Conservation (phyloP, 1,140 invertebrate species). For the Calycopis cecrops region DNA sequence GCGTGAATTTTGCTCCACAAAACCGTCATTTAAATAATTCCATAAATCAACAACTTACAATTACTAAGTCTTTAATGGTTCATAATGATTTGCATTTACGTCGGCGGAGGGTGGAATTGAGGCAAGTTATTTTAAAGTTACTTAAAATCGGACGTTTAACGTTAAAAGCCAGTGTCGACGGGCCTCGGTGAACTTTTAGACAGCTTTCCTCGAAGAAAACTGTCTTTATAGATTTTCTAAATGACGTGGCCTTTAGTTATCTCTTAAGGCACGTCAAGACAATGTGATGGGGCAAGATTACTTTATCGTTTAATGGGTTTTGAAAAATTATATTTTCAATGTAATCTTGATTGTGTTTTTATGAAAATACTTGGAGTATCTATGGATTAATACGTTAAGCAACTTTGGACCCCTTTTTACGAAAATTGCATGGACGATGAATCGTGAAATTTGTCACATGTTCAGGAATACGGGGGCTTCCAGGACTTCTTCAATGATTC, state of each 20-base stretch:
- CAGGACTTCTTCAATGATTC: too few species aligned
- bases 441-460: too few species aligned
- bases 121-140: conserved; percentile 15
- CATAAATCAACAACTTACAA: conserved; percentile 14
- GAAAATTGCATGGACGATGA: too few species aligned
- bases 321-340: too few species aligned
- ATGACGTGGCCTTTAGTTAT: conserved; percentile 13
- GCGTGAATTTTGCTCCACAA: conserved; percentile 1
- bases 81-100: conserved; percentile 14
- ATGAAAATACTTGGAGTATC: too few species aligned
- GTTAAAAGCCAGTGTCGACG: conserved; percentile 16
- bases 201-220: conserved; percentile 5
- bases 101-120: conserved; percentile 12
- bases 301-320: too few species aligned
- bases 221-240: conserved; percentile 6
- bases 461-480: too few species aligned
- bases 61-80: conserved; percentile 13
- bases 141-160: conserved; percentile 18
- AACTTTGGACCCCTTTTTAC: too few species aligned
- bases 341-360: too few species aligned
- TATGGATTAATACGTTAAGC: too few species aligned
- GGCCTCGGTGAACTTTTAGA: conserved; percentile 8
- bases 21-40: conserved; percentile 14
- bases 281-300: conserved; percentile 5
- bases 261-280: conserved; percentile 4